Base-by-base conservation (phyloP, 2,113 vertebrate species). In the Anthoscopus minutus region DNA sequence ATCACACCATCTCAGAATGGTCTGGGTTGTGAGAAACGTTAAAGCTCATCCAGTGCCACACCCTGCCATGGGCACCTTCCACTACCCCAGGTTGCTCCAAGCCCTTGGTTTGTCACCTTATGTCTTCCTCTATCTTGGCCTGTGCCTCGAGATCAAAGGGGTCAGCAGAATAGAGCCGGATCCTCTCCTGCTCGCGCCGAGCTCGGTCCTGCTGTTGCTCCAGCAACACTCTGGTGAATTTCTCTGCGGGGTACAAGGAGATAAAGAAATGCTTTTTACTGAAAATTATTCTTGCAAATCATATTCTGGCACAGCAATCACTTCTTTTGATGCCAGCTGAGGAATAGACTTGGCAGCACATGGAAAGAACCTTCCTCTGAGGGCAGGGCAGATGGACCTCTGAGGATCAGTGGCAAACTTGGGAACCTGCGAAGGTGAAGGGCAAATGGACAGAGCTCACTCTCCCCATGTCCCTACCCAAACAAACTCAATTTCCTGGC, bases 141-240 rank as follows among this genome's bases (percentile, higher is more conserved):
- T 99, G 99, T n/a, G 99, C 99, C 66, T 99, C 99, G 5, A 99
- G 97, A 97, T 99, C 99, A 96, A 99, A 99, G 21, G 99, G 99
- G 89, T 99, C 99, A 20, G 99, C 98, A 4, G 99, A 99, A 65
- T 99, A 98, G 60, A 99, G 99, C 89, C 98, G 98, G 92, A 99
- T 99, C 95, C 99, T 98, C 96, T 99, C 99, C 96, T 99, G 99
- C 91, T 99, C 99, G 66, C 99, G 97, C 74, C 98, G 98, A 7
- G 99, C 99, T 95, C 99, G 98, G 91, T 99, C 99, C 97, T 99
- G 98, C 95, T 99, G 99, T 88, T 99, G 99, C 91, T 99, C 99
- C 96, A 98, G 94, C 93, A 99, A 97, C 95, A 99, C 99, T 93
- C 98, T 99, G 54, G 98, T 98, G 96, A 99, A 99, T 89, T 98